Conservation (phyloP, 2,888 invertebrate genomes). For the Andrena flavipes region DNA sequence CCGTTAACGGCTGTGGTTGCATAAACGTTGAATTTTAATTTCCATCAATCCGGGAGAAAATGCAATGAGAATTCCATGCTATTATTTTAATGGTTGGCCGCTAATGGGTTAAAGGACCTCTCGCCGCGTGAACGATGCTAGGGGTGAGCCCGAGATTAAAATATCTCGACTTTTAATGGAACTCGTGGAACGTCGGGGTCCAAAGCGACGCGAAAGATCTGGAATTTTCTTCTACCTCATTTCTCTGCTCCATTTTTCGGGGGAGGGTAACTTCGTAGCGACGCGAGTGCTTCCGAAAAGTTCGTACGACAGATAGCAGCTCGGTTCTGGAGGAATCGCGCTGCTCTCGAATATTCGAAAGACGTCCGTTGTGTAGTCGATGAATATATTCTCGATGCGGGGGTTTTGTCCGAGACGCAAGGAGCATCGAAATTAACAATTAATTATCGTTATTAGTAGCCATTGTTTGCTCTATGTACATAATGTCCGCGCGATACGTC, state of each 20-base stretch:
- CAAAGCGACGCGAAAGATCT: neutral
- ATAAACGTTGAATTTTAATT: no score
- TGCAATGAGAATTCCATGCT: no score
- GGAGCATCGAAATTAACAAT: conserved; percentile 65
- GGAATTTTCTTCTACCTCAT: neutral
- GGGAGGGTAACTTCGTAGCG: conserved; percentile 21
- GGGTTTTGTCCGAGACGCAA: conserved; percentile 66
- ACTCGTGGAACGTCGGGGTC: neutral
- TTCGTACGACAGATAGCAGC: conserved; percentile 27
- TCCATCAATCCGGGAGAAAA: no score
- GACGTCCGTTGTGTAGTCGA: conserved; percentile 59
- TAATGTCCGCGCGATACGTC: conserved; percentile 33
- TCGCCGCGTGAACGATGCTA: neutral
- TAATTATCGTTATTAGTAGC: conserved; percentile 74
- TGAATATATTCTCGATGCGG: conserved; percentile 66
- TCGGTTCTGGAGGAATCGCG: neutral
- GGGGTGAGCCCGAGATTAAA: neutral
- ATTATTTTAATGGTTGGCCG: no score
- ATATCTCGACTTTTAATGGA: conserved; percentile 2
- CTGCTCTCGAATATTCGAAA: conserved; percentile 49
- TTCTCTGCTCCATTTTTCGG: neutral
- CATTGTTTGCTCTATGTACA: conserved; percentile 70
- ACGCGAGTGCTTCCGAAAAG: conserved; percentile 48
- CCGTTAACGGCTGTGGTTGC: neutral
- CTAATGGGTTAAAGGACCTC: neutral